These are phyloP conservation scores for Drosophila eohydei DNA, from an alignment of 2,888 invertebrate species.

Conservation along the genomic window DNA sequence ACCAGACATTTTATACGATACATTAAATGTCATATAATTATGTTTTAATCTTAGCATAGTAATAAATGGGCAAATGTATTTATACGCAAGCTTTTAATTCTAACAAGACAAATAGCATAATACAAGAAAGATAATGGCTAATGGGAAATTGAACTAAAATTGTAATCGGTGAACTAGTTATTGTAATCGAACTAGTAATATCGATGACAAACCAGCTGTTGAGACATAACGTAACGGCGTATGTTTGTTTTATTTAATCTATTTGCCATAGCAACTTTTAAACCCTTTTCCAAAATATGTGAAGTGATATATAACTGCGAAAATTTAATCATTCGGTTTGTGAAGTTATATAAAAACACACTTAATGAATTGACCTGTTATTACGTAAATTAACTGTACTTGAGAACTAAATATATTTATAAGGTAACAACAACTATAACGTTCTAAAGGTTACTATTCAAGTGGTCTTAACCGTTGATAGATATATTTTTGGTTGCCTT, in stretches of 20 bases:
- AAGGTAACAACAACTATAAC: slow-evolving; percentile 38
- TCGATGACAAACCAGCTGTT: slow-evolving; percentile 42
- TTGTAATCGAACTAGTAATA: slow-evolving; percentile 21
- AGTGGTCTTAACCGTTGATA: background rate
- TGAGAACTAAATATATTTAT: slow-evolving; percentile 13
- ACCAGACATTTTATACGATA: background rate
- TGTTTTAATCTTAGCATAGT: background rate
- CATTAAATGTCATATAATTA: background rate
- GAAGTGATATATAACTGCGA: slow-evolving; percentile 31
- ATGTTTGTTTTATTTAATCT: slow-evolving; percentile 42
- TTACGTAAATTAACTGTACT: slow-evolving; percentile 23
- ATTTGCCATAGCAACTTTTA: slow-evolving; percentile 47
- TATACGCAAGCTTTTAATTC: background rate
- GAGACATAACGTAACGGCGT: slow-evolving; percentile 41
- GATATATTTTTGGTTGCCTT: background rate
- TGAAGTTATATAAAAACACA: slow-evolving; percentile 12
- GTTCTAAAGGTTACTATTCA: slow-evolving; percentile 2
- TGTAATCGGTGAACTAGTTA: slow-evolving; percentile 13
- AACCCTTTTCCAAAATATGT: slow-evolving; percentile 46
- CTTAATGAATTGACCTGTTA: slow-evolving; percentile 19
- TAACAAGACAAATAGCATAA: background rate
- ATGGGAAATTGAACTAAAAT: background rate
- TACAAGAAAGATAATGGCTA: background rate
- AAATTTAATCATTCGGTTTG: slow-evolving; percentile 27
- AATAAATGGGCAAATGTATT: too few species aligned